Evolutionary conservation across 1,140 invertebrate genomes (phyloP).

Genomic region (Hermetia illucens): DNA sequence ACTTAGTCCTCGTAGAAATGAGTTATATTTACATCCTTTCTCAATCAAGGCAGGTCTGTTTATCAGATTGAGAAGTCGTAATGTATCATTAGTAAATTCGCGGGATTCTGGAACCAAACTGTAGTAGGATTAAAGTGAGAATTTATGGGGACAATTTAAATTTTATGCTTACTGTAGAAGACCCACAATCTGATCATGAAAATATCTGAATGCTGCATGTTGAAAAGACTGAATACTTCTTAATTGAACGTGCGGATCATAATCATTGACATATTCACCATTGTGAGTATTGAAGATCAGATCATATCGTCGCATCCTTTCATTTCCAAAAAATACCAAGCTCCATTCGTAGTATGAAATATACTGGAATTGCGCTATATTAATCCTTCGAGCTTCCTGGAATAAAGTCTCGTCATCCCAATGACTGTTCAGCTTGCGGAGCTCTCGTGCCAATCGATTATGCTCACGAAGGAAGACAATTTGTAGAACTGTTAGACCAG

Average conservation of each 20-base stretch:
- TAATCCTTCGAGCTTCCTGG: constrained; percentile 72
- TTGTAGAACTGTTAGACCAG: constrained; percentile 65
- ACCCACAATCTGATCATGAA: constrained; percentile 68
- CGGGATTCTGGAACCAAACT: too few species aligned
- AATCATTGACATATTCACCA: constrained; percentile 67
- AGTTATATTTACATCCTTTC: constrained; percentile 50
- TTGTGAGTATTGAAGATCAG: constrained; percentile 46
- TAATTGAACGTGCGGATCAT: constrained; percentile 63
- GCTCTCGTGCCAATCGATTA: constrained; percentile 63
- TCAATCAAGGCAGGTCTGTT: constrained; percentile 35
- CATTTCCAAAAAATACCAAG: constrained; percentile 55
- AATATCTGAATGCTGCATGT: constrained; percentile 71
- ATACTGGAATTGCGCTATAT: constrained; percentile 62
- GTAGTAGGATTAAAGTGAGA: too few species aligned
- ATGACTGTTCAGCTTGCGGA: constrained; percentile 64
- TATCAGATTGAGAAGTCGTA: too few species aligned
- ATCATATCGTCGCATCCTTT: constrained; percentile 49
- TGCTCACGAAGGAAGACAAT: constrained; percentile 77
- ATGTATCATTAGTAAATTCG: too few species aligned
- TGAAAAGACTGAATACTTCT: constrained; percentile 69
- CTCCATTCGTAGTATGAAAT: constrained; percentile 77
- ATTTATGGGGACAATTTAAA: too few species aligned
- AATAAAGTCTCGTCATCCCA: constrained; percentile 76
- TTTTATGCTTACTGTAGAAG: constrained; percentile 59
- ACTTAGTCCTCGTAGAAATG: constrained; percentile 49